Evolutionary conservation across 2,888 invertebrate species (phyloP).

Genomic region (Melinopterus prodromus): DNA sequence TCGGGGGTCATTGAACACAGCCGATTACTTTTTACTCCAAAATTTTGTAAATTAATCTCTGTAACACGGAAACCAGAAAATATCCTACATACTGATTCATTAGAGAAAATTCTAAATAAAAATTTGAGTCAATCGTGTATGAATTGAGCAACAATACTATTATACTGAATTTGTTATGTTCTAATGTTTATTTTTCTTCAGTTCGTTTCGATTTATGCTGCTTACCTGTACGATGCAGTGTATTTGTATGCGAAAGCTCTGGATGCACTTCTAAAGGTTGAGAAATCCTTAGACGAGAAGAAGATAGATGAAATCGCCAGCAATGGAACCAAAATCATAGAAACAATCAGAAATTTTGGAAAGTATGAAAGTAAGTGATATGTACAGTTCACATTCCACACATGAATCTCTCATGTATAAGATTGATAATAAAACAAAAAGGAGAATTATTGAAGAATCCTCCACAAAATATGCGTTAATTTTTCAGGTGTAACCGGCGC

Average conservation of each 20-base stretch:
- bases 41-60: no score
- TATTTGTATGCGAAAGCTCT: conserved; percentile 89
- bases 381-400: not conserved
- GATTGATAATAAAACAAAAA: conserved; percentile 11
- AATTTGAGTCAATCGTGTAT: no score
- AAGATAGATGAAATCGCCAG: conserved; percentile 72
- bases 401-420: not conserved
- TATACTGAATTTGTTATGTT: not conserved
- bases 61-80: no score
- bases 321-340: conserved; percentile 88
- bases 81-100: no score
- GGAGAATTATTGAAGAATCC: not conserved
- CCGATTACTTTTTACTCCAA: no score
- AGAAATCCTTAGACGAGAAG: conserved; percentile 66
- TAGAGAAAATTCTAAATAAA: no score
- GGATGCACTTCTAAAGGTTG: conserved; percentile 71
- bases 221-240: conserved; percentile 94
- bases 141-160: not conserved
- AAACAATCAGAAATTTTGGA: conserved; percentile 83
- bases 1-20: no score
- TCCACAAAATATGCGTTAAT: conserved; percentile 24
- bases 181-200: conserved; percentile 59
- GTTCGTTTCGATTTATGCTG: conserved; percentile 91
- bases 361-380: conserved; percentile 84
- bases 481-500: conserved; percentile 90